A percentile compares a stretch with the other conserved stretches of the same genome.
Evolutionary conservation across 2,888 invertebrate genomes (phyloP).

Genomic region (Philopedon plagiatum): DNA sequence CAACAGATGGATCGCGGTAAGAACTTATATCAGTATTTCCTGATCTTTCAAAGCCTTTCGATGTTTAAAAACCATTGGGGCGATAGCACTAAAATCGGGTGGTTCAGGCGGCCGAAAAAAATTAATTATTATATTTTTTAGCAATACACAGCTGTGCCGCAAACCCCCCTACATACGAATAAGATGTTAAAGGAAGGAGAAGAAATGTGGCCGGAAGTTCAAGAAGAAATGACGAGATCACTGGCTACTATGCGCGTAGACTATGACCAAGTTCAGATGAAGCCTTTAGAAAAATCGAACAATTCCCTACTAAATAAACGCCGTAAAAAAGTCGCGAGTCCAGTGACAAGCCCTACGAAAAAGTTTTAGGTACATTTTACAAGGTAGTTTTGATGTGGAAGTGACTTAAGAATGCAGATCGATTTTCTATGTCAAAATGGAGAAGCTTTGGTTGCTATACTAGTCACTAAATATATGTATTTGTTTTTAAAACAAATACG

Average conservation of each 20-base stretch:
- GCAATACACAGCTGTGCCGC: constrained; percentile 88
- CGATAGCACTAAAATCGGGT: too few species aligned
- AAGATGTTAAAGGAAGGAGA: constrained; percentile 91
- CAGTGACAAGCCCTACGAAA: constrained; percentile 30
- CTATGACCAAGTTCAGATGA: constrained; percentile 95
- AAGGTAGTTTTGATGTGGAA: constrained; percentile 17
- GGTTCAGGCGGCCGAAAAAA: too few species aligned
- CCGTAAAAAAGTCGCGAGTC: constrained; percentile 68
- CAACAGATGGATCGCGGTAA: constrained; percentile 89
- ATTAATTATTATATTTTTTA: constrained; percentile 54
- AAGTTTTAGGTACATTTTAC: constrained; percentile 25
- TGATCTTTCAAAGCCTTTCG: too few species aligned
- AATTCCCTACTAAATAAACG: constrained; percentile 93
- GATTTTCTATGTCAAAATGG: constrained; percentile 13
- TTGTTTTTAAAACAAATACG: constrained; percentile 9
- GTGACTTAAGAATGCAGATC: constrained; percentile 17
- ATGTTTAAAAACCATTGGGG: not conserved
- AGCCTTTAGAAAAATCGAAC: constrained; percentile 92
- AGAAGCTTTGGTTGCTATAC: constrained; percentile 24
- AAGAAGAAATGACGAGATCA: constrained; percentile 99
- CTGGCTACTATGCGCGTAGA: constrained; percentile 98
- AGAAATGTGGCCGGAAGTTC: constrained; percentile 96
- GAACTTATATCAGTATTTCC: too few species aligned
- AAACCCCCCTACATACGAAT: constrained; percentile 94
- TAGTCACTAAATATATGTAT: constrained; percentile 35